These are phyloP conservation scores for Esox masquinongy DNA, from an alignment of 2,797 vertebrate genomes.

Conservation along the genomic window DNA sequence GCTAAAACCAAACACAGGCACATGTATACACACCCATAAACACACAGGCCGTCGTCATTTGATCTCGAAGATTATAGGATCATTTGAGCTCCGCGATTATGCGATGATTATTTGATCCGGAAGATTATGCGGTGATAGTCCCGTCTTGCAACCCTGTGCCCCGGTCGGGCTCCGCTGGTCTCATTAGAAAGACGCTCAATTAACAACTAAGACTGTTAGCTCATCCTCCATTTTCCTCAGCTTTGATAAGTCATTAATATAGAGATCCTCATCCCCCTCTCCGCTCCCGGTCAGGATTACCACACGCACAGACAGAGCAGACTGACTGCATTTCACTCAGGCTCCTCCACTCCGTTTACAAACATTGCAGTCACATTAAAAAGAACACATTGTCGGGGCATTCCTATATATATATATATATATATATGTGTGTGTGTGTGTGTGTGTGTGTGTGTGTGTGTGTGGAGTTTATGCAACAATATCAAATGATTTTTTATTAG, in stretches of 20 bases:
- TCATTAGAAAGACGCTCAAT: slow-evolving; percentile 74
- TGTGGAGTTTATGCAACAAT: slow-evolving; percentile 47
- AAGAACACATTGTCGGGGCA: slow-evolving; percentile 63
- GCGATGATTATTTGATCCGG: slow-evolving; percentile 38
- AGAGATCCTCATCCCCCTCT: slow-evolving; percentile 66
- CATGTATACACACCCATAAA: slow-evolving; percentile 12
- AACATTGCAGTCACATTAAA: slow-evolving; percentile 63
- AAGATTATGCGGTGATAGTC: slow-evolving; percentile 39
- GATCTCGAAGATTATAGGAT: slow-evolving; percentile 41
- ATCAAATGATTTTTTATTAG: slow-evolving; percentile 65
- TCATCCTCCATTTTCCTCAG: slow-evolving; percentile 74
- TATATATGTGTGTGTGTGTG: no score
- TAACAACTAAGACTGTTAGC: slow-evolving; percentile 69
- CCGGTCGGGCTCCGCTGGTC: slow-evolving; percentile 60
- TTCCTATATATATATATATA: slow-evolving; percentile 32
- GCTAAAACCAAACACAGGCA: slow-evolving; percentile 15
- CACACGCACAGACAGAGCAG: slow-evolving; percentile 39
- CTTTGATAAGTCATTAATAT: slow-evolving; percentile 81
- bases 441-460: no score
- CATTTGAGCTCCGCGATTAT: no score
- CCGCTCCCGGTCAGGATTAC: slow-evolving; percentile 74
- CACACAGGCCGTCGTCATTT: slow-evolving; percentile 11
- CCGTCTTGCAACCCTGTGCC: slow-evolving; percentile 54
- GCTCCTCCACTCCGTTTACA: slow-evolving; percentile 50
- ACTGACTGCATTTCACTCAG: slow-evolving; percentile 65